These are phyloP conservation scores for Rutpela maculata DNA, from an alignment of 2,888 invertebrate genomes.

Conservation along the genomic window DNA sequence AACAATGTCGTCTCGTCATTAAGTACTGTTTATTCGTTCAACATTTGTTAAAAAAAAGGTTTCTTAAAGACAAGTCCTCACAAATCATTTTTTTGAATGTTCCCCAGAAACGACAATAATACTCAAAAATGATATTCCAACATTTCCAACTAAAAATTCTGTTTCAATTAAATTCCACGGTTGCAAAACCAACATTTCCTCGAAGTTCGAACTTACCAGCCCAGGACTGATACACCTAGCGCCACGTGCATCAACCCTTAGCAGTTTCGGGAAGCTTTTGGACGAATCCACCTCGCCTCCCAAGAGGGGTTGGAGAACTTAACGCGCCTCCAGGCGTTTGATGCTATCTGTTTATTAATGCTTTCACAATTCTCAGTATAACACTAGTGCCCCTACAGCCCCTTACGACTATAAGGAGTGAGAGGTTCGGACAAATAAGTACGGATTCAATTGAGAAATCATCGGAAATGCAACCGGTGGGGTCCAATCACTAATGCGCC, in stretches of 20 bases:
- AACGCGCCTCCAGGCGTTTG: no score
- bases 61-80: no score
- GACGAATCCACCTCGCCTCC: neutral
- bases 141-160: neutral
- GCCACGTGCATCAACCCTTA: neutral
- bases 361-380: no score
- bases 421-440: neutral
- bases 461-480: conserved; percentile 2
- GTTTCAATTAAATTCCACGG: conserved; percentile 22
- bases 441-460: neutral
- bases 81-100: no score
- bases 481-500: conserved; percentile 34
- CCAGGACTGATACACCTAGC: neutral
- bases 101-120: no score
- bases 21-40: no score
- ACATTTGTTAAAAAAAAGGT: no score
- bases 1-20: no score
- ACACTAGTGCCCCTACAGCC: neutral
- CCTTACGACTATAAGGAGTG: neutral
- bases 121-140: no score
- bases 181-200: neutral
- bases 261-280: neutral
- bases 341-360: no score
- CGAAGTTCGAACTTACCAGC: neutral
- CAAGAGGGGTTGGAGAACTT: neutral